These are phyloP conservation scores for Diploscapter pachys DNA, from an alignment of 1,140 invertebrate genomes.

Conservation along the genomic window DNA sequence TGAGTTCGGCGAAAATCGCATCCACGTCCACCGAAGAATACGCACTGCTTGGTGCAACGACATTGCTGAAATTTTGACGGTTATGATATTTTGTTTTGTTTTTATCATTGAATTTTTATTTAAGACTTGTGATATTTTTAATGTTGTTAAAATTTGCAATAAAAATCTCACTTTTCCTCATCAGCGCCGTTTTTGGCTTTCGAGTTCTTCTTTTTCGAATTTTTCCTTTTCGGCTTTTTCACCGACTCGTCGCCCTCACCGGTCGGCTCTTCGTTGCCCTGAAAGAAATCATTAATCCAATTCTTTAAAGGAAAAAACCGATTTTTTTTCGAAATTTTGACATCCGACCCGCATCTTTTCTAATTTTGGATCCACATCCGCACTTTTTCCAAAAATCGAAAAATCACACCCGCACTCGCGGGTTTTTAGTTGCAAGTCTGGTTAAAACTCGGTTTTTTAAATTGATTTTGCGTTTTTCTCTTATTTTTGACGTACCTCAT, in stretches of 20 bases:
- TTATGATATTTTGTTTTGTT: neutral
- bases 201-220: neutral
- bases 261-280: slow-evolving; percentile 4
- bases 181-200: neutral
- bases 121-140: neutral
- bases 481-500: neutral
- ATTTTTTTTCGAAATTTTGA: no score
- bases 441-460: no score
- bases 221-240: neutral
- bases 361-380: no score
- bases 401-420: no score
- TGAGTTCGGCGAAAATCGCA: slow-evolving; percentile 10
- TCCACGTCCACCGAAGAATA: slow-evolving; percentile 11
- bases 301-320: neutral
- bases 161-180: no score
- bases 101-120: neutral
- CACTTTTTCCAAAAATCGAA: no score
- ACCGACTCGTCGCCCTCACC: slow-evolving; percentile 1
- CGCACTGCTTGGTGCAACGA: neutral
- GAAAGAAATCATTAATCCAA: neutral
- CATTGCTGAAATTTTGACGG: no score
- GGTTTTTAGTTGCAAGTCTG: no score
- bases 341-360: no score
- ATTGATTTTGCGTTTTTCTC: no score
- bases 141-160: neutral